Percentiles rank a stretch among this genome's conserved stretches.
Conservation (phyloP, 1,140 invertebrate species). For the Nixonia krombeini region DNA sequence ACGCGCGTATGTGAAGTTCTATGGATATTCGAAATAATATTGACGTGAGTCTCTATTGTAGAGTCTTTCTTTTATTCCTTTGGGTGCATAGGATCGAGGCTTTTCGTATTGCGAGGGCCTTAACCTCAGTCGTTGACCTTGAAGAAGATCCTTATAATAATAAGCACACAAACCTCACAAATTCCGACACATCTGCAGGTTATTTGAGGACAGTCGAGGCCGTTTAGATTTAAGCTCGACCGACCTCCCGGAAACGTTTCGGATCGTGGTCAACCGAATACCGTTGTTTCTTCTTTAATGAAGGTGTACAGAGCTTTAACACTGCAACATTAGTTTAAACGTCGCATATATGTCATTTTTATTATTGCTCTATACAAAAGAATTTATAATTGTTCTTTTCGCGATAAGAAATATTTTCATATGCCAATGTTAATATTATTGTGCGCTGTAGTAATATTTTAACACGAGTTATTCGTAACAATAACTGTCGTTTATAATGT, state of each 20-base stretch:
- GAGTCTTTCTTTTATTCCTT: neutral
- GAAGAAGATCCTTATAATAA: slow-evolving; percentile 31
- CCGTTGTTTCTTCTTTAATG: slow-evolving; percentile 57
- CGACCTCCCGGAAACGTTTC: slow-evolving; percentile 64
- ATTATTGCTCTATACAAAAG: too few relatives aligned
- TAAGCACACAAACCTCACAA: slow-evolving; percentile 12
- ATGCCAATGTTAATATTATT: too few relatives aligned
- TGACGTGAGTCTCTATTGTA: too few relatives aligned
- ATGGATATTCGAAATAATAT: too few relatives aligned
- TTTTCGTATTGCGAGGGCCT: slow-evolving; percentile 20
- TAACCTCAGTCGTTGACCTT: slow-evolving; percentile 55
- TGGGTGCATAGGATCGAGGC: neutral
- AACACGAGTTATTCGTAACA: too few relatives aligned
- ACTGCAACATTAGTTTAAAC: slow-evolving; percentile 5
- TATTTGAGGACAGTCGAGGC: slow-evolving; percentile 49
- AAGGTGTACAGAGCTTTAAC: slow-evolving; percentile 28
- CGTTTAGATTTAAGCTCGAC: slow-evolving; percentile 44
- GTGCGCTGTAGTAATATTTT: too few relatives aligned
- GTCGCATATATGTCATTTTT: slow-evolving; percentile 18
- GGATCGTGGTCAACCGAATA: slow-evolving; percentile 59
- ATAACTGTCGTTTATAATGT: too few relatives aligned
- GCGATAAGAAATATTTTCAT: too few relatives aligned
- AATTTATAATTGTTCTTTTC: too few relatives aligned
- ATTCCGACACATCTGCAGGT: slow-evolving; percentile 45
- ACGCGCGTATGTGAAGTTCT: slow-evolving; percentile 2